Conservation (phyloP, 2,888 invertebrate species). For the Leptinotarsa peninsularis region DNA sequence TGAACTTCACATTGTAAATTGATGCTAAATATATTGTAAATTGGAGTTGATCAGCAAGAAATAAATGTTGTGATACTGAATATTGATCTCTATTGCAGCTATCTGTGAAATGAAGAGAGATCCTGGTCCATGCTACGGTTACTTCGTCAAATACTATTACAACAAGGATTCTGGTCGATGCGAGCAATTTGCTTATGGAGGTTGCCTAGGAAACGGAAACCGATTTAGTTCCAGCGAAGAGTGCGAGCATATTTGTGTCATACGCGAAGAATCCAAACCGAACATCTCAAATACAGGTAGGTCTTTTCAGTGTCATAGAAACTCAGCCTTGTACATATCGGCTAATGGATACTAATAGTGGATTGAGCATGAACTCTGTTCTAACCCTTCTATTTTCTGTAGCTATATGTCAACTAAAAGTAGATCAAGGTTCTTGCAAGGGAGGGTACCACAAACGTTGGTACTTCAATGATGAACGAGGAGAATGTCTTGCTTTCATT, state of each 20-base stretch:
- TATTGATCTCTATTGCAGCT: constrained; percentile 68
- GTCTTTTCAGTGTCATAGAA: constrained; percentile 23
- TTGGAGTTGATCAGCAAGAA: too few species aligned
- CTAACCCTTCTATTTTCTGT: constrained; percentile 42
- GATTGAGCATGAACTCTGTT: constrained; percentile 32
- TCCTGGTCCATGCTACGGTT: constrained; percentile 78
- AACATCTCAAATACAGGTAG: constrained; percentile 59
- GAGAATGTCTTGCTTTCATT: constrained; percentile 82
- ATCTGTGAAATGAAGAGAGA: constrained; percentile 77
- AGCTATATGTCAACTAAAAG: constrained; percentile 76
- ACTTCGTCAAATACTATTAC: constrained; percentile 78
- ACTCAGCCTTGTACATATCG: neutral
- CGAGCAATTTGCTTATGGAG: constrained; percentile 80
- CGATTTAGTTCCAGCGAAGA: constrained; percentile 81
- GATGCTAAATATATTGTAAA: too few species aligned
- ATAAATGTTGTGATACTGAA: neutral
- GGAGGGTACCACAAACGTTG: constrained; percentile 73
- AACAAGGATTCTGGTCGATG: constrained; percentile 74
- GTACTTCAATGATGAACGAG: constrained; percentile 77
- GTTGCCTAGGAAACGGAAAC: constrained; percentile 88
- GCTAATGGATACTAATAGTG: neutral
- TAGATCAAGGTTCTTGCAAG: constrained; percentile 73
- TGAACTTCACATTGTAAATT: too few species aligned
- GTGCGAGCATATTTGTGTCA: constrained; percentile 79
- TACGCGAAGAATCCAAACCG: constrained; percentile 70